These are phyloP conservation scores for Trematocara macrostoma DNA, from an alignment of 2,113 vertebrate genomes.

Conservation along the genomic window DNA sequence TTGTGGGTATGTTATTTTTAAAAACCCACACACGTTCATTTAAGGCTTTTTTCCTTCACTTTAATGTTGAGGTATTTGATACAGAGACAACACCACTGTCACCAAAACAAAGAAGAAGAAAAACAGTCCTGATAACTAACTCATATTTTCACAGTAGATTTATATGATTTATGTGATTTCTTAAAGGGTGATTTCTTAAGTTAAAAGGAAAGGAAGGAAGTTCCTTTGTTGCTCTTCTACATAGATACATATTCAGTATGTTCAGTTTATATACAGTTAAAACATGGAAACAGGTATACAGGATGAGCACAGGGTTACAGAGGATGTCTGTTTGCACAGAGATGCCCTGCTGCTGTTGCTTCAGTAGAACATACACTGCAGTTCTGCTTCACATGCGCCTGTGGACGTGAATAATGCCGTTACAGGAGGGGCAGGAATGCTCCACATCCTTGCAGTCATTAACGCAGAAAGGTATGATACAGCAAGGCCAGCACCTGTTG, in stretches of 20 bases:
- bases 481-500: background rate
- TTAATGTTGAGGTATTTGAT: background rate
- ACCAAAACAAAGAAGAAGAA: background rate
- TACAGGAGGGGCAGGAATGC: background rate
- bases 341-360: background rate
- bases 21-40: accelerated
- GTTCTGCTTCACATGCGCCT: background rate
- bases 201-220: background rate
- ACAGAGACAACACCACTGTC: background rate
- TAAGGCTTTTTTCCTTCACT: background rate
- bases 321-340: background rate
- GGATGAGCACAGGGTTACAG: background rate
- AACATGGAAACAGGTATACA: background rate
- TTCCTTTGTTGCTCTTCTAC: background rate
- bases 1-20: background rate
- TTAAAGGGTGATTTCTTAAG: background rate
- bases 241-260: background rate
- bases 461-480: background rate
- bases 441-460: background rate
- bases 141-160: background rate
- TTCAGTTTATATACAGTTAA: background rate
- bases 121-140: background rate
- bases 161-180: background rate
- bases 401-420: background rate
- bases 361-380: background rate